Evolutionary conservation across 2,888 invertebrate genomes (phyloP).

Genomic region (Lampropteryx suffumata): DNA sequence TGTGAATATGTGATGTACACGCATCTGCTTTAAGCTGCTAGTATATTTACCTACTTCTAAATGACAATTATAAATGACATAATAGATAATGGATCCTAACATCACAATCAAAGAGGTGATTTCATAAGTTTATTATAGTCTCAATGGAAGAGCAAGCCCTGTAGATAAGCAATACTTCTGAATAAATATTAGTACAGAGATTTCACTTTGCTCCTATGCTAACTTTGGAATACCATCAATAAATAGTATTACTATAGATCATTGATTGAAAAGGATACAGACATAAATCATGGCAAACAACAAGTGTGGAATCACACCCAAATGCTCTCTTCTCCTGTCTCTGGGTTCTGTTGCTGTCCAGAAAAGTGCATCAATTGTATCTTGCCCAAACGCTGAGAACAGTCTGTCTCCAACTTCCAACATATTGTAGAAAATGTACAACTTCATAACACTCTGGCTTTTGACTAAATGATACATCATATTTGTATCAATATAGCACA

Average conservation of each 20-base stretch:
- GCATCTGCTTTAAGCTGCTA: too few species aligned
- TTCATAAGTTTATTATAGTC: neutral
- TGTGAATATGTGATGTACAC: too few species aligned
- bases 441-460: constrained; percentile 99
- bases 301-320: constrained; percentile 94
- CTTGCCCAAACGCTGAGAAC: constrained; percentile 98
- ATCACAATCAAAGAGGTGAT: neutral
- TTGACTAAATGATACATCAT: constrained; percentile 98
- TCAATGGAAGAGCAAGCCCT: too few species aligned
- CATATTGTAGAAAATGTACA: constrained; percentile 99
- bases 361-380: constrained; percentile 98
- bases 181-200: too few species aligned
- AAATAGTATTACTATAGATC: too few species aligned
- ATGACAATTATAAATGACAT: too few species aligned
- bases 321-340: constrained; percentile 90
- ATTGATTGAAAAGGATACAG: constrained; percentile 89
- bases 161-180: too few species aligned
- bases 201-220: too few species aligned
- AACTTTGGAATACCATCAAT: too few species aligned
- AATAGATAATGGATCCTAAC: neutral
- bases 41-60: too few species aligned
- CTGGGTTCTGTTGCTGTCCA: constrained; percentile 99
- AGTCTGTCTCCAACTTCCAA: constrained; percentile 98
- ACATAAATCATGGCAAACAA: constrained; percentile 96
- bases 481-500: constrained; percentile 97